Conservation (phyloP, 2,113 vertebrate species). For the Eulemur rufifrons region DNA sequence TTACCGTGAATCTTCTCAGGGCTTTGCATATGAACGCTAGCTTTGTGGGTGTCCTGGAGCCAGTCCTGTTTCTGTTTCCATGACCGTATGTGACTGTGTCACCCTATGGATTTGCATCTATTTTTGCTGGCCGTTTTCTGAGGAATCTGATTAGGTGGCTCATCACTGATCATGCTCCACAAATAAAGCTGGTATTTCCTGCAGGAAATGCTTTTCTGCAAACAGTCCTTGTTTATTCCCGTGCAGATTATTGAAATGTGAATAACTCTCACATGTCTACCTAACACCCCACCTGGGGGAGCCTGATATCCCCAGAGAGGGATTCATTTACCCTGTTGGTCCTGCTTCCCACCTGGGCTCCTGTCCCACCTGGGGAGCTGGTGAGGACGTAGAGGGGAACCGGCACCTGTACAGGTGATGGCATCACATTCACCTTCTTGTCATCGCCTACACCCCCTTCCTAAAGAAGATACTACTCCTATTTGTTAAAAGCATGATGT, state of each 20-base stretch:
- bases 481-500: background rate
- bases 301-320: background rate
- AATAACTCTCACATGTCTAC: background rate
- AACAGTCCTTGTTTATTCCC: background rate
- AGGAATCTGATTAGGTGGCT: background rate
- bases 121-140: background rate
- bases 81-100: background rate
- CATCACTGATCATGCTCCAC: accelerated
- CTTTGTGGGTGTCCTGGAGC: background rate
- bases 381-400: background rate
- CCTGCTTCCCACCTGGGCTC: background rate
- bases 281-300: accelerated
- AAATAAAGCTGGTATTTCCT: background rate
- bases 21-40: background rate
- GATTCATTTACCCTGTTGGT: accelerated
- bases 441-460: accelerated
- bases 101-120: background rate
- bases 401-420: too few species aligned
- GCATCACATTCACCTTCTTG: accelerated
- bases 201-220: background rate
- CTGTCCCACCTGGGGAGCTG: too few species aligned
- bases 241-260: too few species aligned
- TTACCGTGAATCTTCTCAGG: background rate
- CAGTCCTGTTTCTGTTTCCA: accelerated
- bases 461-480: background rate